These are phyloP conservation scores for Mesembrinibis cayennensis DNA, from an alignment of 2,113 vertebrate genomes.

Conservation along the genomic window DNA sequence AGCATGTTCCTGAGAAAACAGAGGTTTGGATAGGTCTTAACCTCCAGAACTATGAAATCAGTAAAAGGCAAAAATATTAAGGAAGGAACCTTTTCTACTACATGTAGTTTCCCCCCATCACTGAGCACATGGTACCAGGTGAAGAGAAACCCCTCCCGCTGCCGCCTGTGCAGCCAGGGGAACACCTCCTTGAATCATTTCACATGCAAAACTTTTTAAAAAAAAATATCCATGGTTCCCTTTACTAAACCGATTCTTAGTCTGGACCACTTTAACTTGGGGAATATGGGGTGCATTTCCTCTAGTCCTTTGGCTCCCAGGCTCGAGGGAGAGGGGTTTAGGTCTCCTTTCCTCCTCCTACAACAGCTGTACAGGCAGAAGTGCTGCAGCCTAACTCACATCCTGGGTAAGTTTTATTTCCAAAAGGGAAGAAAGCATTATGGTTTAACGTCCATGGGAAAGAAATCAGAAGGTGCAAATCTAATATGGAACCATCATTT, in stretches of 20 bases:
- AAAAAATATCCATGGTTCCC: neutral
- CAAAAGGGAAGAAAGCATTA: neutral
- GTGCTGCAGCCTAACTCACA: no score
- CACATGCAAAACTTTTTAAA: neutral
- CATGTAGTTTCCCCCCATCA: neutral
- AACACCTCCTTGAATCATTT: neutral
- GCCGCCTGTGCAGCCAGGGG: neutral
- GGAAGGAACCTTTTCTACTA: neutral
- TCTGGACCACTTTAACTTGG: neutral
- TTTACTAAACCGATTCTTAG: neutral
- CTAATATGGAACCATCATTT: fast-evolving
- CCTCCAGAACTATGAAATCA: neutral
- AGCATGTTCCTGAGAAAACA: neutral
- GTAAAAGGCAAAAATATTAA: neutral
- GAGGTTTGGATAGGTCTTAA: neutral
- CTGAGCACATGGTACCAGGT: neutral
- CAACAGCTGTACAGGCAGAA: neutral
- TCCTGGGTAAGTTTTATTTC: neutral
- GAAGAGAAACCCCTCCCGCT: neutral
- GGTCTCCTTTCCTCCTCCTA: neutral
- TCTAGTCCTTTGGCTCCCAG: neutral
- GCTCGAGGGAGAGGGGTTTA: neutral
- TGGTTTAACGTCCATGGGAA: neutral
- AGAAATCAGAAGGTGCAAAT: neutral
- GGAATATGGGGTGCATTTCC: neutral